Percentiles rank a stretch among this genome's conserved stretches.
phyloP scores from a whole-genome alignment of 2,797 vertebrate genomes.

The Triplophysa yarkandensis region DNA sequence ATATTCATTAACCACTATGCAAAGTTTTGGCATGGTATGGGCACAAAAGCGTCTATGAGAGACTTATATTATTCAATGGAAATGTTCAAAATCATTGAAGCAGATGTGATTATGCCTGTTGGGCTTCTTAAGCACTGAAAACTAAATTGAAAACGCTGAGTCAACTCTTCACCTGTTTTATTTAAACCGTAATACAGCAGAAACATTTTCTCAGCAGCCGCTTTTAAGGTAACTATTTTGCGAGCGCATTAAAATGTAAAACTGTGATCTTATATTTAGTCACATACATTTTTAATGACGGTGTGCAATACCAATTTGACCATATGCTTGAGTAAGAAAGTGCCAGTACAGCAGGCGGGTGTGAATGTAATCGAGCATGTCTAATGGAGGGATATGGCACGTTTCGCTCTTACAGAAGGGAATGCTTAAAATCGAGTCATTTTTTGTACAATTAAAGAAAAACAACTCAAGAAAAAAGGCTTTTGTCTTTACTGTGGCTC shows the following conservation, averaged over 20 bases:
- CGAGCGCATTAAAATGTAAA: slow-evolving; percentile 18
- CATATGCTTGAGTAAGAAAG: slow-evolving; percentile 61
- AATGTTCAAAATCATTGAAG: neutral
- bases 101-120: neutral
- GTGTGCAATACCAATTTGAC: slow-evolving; percentile 43
- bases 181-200: neutral
- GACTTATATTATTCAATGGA: neutral
- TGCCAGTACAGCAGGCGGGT: slow-evolving; percentile 68
- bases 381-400: slow-evolving; percentile 67
- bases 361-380: slow-evolving; percentile 70
- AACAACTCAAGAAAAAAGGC: slow-evolving; percentile 61
- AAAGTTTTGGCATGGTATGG: neutral
- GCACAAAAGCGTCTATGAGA: neutral
- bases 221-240: slow-evolving; percentile 11
- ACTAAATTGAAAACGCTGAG: neutral
- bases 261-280: neutral
- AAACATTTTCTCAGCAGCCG: neutral
- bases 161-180: slow-evolving; percentile 20
- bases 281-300: slow-evolving; percentile 64
- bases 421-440: slow-evolving; percentile 57
- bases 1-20: slow-evolving; percentile 12
- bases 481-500: no score
- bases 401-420: slow-evolving; percentile 62
- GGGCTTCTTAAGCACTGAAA: neutral
- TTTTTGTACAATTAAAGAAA: slow-evolving; percentile 69